phyloP scores from a whole-genome alignment of 2,888 invertebrate species.

The Hypomecis punctinalis region DNA sequence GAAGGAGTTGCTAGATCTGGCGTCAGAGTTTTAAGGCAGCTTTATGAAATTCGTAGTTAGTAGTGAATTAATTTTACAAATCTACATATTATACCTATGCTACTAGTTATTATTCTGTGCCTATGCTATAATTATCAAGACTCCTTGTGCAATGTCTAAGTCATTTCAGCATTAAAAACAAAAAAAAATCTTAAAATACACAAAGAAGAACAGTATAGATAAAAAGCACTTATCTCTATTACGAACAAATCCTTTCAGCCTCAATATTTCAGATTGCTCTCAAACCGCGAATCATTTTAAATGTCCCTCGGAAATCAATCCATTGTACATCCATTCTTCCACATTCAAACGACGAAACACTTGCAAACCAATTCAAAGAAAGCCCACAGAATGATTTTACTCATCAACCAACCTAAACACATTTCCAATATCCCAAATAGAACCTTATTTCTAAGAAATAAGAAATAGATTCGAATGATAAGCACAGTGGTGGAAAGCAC shows the following conservation, averaged over 20 bases:
- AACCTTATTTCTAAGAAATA: conserved; percentile 27
- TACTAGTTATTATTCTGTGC: no score
- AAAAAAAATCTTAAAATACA: no score
- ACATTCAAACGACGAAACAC: conserved; percentile 55
- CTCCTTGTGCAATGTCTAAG: no score
- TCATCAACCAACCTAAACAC: conserved; percentile 46
- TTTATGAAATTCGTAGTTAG: no score
- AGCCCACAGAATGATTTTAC: conserved; percentile 53
- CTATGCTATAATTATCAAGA: no score
- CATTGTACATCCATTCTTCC: conserved; percentile 50
- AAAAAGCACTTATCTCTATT: conserved; percentile 18
- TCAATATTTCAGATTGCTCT: conserved; percentile 11
- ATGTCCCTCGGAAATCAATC: conserved; percentile 43
- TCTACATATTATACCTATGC: no score
- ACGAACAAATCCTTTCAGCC: conserved; percentile 3
- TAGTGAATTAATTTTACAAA: no score
- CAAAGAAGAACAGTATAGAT: not conserved
- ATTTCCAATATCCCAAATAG: not conserved
- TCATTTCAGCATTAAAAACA: no score
- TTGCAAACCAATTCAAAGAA: conserved; percentile 57
- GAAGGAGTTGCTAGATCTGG: no score
- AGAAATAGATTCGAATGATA: conserved; percentile 36
- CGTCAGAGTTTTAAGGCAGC: no score
- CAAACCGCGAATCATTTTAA: conserved; percentile 27
- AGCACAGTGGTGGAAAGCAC: conserved; percentile 25